A percentile compares a stretch with the other conserved stretches of the same genome.
Evolutionary conservation across 2,888 invertebrate species (phyloP).

Genomic region (Apotomis capreana): DNA sequence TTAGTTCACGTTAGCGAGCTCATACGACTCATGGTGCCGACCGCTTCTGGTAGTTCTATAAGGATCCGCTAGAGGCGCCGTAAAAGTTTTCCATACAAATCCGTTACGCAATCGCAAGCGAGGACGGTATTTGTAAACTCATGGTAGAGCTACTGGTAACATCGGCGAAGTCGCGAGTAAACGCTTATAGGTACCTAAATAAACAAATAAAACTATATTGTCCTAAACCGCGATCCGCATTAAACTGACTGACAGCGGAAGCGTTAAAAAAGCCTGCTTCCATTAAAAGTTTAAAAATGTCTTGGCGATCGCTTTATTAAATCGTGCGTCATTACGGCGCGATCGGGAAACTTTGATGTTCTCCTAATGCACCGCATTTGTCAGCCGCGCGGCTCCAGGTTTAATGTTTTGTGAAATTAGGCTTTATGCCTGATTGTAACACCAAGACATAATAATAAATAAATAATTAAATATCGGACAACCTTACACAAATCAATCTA

Average conservation of each 20-base stretch:
- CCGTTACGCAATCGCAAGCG: too few species aligned
- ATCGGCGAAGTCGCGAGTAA: background rate
- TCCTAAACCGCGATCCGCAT: conserved; percentile 18
- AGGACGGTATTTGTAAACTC: too few species aligned
- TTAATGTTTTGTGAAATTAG: conserved; percentile 28
- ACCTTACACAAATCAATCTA: too few species aligned
- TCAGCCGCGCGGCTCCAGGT: conserved; percentile 46
- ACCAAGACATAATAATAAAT: too few species aligned
- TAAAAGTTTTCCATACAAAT: too few species aligned
- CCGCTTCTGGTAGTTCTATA: too few species aligned
- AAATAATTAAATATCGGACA: too few species aligned
- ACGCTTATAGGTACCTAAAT: background rate
- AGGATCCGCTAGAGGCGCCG: too few species aligned
- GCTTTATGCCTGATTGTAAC: background rate
- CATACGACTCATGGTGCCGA: too few species aligned
- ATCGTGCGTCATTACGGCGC: conserved; percentile 56
- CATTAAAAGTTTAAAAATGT: conserved; percentile 57
- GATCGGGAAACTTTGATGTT: conserved; percentile 58
- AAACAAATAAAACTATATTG: background rate
- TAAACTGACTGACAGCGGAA: conserved; percentile 39
- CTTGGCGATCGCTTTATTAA: conserved; percentile 58
- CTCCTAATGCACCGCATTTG: conserved; percentile 58
- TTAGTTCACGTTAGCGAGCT: too few species aligned
- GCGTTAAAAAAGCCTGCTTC: conserved; percentile 46
- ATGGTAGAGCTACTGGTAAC: too few species aligned